These are phyloP conservation scores for Hypomesus transpacificus DNA, from an alignment of 2,113 vertebrate genomes.

Conservation along the genomic window DNA sequence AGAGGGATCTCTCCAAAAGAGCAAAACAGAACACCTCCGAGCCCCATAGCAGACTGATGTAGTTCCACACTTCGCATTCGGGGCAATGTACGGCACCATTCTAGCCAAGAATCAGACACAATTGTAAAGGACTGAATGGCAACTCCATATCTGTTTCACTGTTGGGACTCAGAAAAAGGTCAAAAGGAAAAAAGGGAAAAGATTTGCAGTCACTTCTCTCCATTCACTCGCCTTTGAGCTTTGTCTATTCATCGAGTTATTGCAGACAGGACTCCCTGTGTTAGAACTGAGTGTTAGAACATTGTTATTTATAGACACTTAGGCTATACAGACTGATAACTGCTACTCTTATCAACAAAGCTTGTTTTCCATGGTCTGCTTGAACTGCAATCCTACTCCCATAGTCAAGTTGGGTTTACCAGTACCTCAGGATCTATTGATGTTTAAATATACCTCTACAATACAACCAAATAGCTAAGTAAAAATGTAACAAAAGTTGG, in stretches of 20 bases:
- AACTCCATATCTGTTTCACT: not conserved
- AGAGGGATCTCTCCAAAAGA: not conserved
- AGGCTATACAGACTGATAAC: not conserved
- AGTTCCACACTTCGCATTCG: too few relatives aligned
- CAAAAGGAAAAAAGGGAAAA: not conserved
- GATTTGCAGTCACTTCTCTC: not conserved
- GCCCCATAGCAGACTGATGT: not conserved
- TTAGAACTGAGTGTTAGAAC: not conserved
- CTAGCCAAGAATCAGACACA: too few relatives aligned
- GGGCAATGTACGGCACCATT: too few relatives aligned
- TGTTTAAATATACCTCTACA: too few relatives aligned
- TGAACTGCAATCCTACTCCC: too few relatives aligned
- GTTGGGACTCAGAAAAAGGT: too few relatives aligned
- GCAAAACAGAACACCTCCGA: not conserved
- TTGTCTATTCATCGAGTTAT: not conserved
- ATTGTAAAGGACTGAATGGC: not conserved
- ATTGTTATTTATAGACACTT: not conserved
- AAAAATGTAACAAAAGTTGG: too few relatives aligned
- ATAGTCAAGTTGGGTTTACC: too few relatives aligned
- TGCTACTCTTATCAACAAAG: not conserved
- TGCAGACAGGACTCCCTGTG: too few relatives aligned
- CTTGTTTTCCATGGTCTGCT: not conserved
- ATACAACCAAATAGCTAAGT: too few relatives aligned
- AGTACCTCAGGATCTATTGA: too few relatives aligned
- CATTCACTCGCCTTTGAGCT: not conserved